Conservation (phyloP, 2,888 invertebrate genomes). For the Caradrina clavipalpis region DNA sequence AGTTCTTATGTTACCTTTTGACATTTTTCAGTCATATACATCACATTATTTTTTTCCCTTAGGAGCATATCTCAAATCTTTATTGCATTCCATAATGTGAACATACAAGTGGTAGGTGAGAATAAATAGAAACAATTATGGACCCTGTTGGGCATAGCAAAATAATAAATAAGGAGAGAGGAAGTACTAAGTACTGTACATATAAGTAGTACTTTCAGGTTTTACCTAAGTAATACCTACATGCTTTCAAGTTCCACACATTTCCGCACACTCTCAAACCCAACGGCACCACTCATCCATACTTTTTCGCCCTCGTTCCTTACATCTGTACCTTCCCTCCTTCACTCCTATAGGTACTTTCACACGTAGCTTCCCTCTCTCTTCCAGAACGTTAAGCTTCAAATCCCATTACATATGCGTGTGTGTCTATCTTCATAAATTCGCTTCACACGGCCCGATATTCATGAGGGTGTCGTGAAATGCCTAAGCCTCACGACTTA, state of each 20-base stretch:
- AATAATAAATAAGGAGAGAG: too few species aligned
- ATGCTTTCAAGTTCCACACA: background rate
- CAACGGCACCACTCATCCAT: constrained; percentile 6
- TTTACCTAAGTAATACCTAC: too few species aligned
- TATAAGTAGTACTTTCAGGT: too few species aligned
- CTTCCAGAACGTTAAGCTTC: constrained; percentile 43
- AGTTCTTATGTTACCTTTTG: too few species aligned
- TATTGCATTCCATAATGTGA: too few species aligned
- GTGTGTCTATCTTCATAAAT: constrained; percentile 56
- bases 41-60: too few species aligned
- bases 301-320: background rate
- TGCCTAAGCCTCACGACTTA: constrained; percentile 14
- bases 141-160: too few species aligned
- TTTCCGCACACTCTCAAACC: constrained; percentile 22
- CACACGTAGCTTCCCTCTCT: constrained; percentile 2
- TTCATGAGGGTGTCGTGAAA: constrained; percentile 49
- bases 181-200: too few species aligned
- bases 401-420: constrained; percentile 45
- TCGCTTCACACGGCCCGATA: constrained; percentile 39
- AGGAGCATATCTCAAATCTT: too few species aligned
- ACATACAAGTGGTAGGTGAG: too few species aligned
- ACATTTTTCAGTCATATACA: too few species aligned
- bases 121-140: too few species aligned
- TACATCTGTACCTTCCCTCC: background rate
- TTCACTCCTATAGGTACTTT: background rate